Percentiles rank a stretch among this genome's conserved stretches.
These are phyloP conservation scores for Cremastinae sp. DNA, from an alignment of 2,888 invertebrate genomes.

Conservation along the genomic window DNA sequence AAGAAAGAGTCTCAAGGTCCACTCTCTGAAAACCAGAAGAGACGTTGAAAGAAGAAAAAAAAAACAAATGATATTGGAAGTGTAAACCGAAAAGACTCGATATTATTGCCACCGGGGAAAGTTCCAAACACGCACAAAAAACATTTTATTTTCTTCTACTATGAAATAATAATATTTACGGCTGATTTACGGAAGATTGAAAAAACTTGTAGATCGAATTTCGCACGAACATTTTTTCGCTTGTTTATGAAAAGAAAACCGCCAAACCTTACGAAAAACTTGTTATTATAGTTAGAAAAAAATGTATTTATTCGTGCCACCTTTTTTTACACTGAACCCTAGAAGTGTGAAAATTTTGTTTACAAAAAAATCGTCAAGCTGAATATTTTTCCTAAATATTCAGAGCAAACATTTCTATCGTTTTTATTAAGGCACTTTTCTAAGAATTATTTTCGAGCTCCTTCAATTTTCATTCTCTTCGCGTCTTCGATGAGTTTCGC, in stretches of 20 bases:
- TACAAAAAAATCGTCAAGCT: neutral
- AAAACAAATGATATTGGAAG: neutral
- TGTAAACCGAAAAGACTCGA: conserved; percentile 20
- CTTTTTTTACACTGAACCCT: conserved; percentile 29
- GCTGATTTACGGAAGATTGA: too few relatives aligned
- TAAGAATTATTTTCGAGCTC: conserved; percentile 11
- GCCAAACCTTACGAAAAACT: neutral
- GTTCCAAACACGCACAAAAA: neutral
- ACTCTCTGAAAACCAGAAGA: neutral
- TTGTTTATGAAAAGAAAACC: neutral
- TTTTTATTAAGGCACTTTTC: neutral
- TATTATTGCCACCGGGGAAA: neutral
- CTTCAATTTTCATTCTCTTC: conserved; percentile 52
- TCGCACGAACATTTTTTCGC: neutral
- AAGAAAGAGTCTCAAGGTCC: conserved; percentile 13
- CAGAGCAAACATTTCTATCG: neutral
- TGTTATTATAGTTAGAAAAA: conserved; percentile 4
- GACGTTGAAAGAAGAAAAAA: conserved; percentile 12
- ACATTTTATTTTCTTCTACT: neutral
- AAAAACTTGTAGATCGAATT: too few relatives aligned
- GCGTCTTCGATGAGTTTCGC: conserved; percentile 64
- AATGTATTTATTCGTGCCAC: conserved; percentile 41
- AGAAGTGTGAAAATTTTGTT: conserved; percentile 17
- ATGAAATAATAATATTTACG: too few relatives aligned
- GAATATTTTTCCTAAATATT: neutral